phyloP scores from a whole-genome alignment of 2,113 vertebrate genomes.

The Rallus limicola region DNA sequence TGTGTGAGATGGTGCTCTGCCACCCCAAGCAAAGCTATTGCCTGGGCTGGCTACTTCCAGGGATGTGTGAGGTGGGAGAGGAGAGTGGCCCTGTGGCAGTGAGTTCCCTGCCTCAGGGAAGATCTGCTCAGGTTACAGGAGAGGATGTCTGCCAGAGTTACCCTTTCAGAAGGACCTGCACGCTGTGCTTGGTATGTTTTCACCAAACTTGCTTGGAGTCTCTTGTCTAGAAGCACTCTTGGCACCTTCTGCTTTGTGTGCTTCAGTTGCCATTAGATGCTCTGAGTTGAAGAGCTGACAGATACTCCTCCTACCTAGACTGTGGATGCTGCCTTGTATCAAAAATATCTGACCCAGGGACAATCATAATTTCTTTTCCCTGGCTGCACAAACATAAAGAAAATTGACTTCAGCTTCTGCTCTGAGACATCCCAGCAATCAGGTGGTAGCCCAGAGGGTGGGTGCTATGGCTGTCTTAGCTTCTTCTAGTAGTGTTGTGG shows the following conservation, averaged over 20 bases:
- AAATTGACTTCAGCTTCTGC: not conserved
- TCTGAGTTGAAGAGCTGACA: not conserved
- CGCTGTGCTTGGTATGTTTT: not conserved
- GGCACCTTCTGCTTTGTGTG: not conserved
- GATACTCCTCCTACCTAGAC: not conserved
- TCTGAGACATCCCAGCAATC: not conserved
- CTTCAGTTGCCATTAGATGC: not conserved
- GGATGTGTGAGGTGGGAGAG: not conserved
- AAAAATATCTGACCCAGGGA: not conserved
- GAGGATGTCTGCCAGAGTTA: not conserved
- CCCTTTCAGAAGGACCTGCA: not conserved
- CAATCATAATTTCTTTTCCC: not conserved
- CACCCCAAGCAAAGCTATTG: not conserved
- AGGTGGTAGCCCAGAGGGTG: not conserved
- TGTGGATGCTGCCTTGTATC: not conserved
- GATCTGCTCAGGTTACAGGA: not conserved
- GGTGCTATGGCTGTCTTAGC: not conserved
- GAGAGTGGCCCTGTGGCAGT: not conserved
- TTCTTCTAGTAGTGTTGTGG: not conserved
- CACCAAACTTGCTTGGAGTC: not conserved
- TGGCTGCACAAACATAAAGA: not conserved
- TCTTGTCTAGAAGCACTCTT: not conserved
- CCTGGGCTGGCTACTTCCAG: not conserved
- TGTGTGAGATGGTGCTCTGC: not conserved
- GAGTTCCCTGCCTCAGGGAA: fast-evolving